Evolutionary conservation across 2,888 invertebrate genomes (phyloP).

Genomic region (Agriotes lineatus): DNA sequence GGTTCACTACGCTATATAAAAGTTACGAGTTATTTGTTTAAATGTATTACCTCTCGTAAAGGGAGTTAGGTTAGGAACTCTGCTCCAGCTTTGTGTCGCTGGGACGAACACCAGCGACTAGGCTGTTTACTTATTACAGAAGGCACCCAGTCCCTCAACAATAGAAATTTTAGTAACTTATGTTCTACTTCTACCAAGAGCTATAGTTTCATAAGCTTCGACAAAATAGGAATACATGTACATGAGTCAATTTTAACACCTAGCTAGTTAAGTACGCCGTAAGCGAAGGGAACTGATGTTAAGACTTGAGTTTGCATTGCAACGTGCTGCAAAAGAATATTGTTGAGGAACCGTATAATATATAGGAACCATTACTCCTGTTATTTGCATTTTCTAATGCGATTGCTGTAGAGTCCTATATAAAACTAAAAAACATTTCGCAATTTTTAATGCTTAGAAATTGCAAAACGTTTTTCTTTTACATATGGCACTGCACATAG

Average conservation of each 20-base stretch:
- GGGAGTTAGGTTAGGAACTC: conserved; percentile 66
- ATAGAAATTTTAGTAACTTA: conserved; percentile 53
- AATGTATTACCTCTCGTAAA: conserved; percentile 62
- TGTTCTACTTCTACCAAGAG: conserved; percentile 11
- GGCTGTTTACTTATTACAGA: conserved; percentile 61
- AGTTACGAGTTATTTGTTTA: conserved; percentile 62
- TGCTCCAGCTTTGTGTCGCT: conserved; percentile 59
- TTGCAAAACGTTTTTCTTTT: conserved; percentile 49
- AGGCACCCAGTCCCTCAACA: conserved; percentile 69
- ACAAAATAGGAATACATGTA: conserved; percentile 23
- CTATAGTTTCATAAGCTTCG: conserved; percentile 22
- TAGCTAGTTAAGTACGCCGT: conserved; percentile 28
- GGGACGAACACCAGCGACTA: conserved; percentile 51
- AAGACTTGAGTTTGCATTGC: neutral
- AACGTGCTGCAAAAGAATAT: conserved; percentile 52
- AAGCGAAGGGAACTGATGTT: conserved; percentile 8
- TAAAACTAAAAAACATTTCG: conserved; percentile 47
- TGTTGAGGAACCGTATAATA: conserved; percentile 65
- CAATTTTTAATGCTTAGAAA: conserved; percentile 42
- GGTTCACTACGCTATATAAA: conserved; percentile 65
- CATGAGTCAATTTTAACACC: conserved; percentile 2
- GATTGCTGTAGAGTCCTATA: conserved; percentile 60
- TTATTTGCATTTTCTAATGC: conserved; percentile 63
- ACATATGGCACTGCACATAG: conserved; percentile 63
- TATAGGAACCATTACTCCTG: conserved; percentile 65